phyloP scores from a whole-genome alignment of 1,140 invertebrate species.

The Diabrotica virgifera region DNA sequence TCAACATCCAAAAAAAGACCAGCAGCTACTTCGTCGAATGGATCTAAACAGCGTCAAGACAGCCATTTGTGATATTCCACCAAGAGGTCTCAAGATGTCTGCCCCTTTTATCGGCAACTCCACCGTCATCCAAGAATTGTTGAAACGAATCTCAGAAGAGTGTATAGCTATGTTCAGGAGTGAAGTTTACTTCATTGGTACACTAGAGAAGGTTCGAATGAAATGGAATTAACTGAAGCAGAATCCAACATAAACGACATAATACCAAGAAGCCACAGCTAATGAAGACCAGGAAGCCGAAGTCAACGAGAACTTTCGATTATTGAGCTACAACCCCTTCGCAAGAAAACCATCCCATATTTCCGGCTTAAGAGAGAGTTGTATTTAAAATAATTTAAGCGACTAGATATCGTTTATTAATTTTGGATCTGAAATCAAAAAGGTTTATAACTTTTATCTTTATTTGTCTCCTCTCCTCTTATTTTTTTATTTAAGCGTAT shows the following conservation, averaged over 20 bases:
- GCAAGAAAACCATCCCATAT: no score
- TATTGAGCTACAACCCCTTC: no score
- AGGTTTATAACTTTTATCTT: slow-evolving; percentile 23
- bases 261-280: slow-evolving; percentile 77
- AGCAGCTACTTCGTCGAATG: slow-evolving; percentile 80
- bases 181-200: slow-evolving; percentile 80
- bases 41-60: slow-evolving; percentile 78
- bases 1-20: slow-evolving; percentile 82
- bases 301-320: slow-evolving; percentile 53
- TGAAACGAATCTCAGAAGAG: slow-evolving; percentile 65
- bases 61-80: slow-evolving; percentile 72
- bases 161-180: slow-evolving; percentile 73
- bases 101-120: slow-evolving; percentile 72
- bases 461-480: slow-evolving; percentile 14
- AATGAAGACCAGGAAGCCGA: slow-evolving; percentile 62
- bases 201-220: slow-evolving; percentile 83
- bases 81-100: slow-evolving; percentile 68
- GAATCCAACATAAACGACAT: slow-evolving; percentile 78
- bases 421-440: slow-evolving; percentile 21
- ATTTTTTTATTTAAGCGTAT: slow-evolving; percentile 26
- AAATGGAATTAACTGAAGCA: slow-evolving; percentile 80
- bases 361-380: no score
- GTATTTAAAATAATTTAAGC: no score
- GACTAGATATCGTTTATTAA: slow-evolving; percentile 41
- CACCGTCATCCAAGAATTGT: slow-evolving; percentile 68